A percentile compares a stretch with the other conserved stretches of the same genome.
These are phyloP conservation scores for Apoda limacodes DNA, from an alignment of 2,888 invertebrate genomes.

Conservation along the genomic window DNA sequence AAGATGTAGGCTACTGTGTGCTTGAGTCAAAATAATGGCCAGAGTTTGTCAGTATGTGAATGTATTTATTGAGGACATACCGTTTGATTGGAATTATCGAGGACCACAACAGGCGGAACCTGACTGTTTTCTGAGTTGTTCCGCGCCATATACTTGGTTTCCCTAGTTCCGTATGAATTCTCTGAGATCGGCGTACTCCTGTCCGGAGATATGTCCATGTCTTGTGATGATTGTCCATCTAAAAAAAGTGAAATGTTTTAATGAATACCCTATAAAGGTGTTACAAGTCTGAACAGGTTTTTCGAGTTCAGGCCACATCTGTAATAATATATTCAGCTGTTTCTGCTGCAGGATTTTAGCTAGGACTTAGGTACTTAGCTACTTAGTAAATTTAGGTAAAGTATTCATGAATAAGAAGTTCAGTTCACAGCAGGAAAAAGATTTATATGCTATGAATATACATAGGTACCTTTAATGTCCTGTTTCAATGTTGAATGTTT, in stretches of 20 bases:
- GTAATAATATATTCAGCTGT: no score
- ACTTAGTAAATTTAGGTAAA: no score
- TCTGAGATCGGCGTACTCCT: constrained; percentile 90
- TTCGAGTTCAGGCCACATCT: not conserved
- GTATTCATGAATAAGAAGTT: no score
- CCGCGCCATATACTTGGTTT: constrained; percentile 41
- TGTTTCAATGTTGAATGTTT: constrained; percentile 41
- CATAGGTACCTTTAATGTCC: constrained; percentile 46
- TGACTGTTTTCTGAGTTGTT: constrained; percentile 33
- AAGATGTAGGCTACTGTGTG: no score
- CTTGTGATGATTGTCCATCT: constrained; percentile 75
- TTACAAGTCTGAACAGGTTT: not conserved
- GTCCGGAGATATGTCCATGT: constrained; percentile 95
- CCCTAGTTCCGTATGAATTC: constrained; percentile 71
- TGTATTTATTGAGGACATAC: no score
- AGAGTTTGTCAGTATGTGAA: no score
- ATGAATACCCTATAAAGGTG: not conserved
- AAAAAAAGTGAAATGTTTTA: constrained; percentile 5
- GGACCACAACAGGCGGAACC: constrained; percentile 52
- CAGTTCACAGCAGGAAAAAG: no score
- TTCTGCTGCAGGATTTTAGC: no score
- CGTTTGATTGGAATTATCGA: constrained; percentile 57
- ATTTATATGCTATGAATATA: no score
- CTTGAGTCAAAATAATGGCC: no score
- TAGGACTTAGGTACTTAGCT: no score